A percentile compares a stretch with the other conserved stretches of the same genome.
Conservation (phyloP, 2,797 vertebrate species). For the Clarias pachynema region DNA sequence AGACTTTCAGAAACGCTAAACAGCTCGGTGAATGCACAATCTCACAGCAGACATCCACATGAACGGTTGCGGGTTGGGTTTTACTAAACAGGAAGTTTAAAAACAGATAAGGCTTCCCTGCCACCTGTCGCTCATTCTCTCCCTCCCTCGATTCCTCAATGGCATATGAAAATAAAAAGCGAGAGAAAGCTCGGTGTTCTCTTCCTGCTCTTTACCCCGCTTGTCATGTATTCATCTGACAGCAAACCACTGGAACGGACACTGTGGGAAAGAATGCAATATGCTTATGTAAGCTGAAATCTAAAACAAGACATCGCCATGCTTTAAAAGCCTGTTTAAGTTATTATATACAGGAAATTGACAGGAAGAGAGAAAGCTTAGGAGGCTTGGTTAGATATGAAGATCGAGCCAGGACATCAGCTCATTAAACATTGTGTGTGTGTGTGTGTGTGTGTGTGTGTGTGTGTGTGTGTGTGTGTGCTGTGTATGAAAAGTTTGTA, state of each 20-base stretch:
- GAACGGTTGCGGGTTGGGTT: constrained; percentile 44
- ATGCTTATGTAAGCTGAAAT: neutral
- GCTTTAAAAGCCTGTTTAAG: constrained; percentile 15
- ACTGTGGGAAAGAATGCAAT: constrained; percentile 18
- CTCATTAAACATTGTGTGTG: constrained; percentile 11
- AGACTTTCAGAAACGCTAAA: constrained; percentile 12
- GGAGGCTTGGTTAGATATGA: constrained; percentile 1
- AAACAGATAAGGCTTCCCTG: constrained; percentile 41
- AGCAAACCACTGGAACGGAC: neutral
- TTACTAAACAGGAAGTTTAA: constrained; percentile 64
- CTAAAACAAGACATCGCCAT: constrained; percentile 8
- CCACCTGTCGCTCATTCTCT: neutral
- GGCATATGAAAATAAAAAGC: neutral
- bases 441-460: neutral
- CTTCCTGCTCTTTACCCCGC: neutral
- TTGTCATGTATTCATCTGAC: neutral
- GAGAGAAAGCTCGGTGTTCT: neutral
- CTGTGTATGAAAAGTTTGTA: constrained; percentile 4
- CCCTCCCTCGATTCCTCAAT: constrained; percentile 19
- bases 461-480: neutral
- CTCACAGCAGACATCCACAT: constrained; percentile 5
- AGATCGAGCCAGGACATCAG: constrained; percentile 11
- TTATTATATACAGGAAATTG: constrained; percentile 15
- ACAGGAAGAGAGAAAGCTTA: neutral
- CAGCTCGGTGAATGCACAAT: neutral